A percentile compares a stretch with the other conserved stretches of the same genome.
Conservation (phyloP, 2,113 vertebrate species). For the Eolophus roseicapilla region DNA sequence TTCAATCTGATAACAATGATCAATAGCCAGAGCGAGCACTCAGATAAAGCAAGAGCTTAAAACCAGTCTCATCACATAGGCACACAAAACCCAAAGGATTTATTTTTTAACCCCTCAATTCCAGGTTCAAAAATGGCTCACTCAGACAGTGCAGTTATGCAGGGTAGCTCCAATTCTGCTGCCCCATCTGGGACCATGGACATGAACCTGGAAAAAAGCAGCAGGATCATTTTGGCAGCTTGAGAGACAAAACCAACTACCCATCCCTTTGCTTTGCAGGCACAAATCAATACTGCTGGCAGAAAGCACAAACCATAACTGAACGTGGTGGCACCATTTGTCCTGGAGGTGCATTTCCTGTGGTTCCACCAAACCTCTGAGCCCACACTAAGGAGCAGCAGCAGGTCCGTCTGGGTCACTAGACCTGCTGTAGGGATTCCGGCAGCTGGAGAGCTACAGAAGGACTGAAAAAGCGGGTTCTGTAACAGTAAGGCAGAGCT, state of each 20-base stretch:
- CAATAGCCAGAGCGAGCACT: not conserved
- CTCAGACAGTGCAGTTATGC: not conserved
- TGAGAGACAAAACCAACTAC: fast-evolving
- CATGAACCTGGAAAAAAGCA: fast-evolving
- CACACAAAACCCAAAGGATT: not conserved
- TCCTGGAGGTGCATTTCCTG: not conserved
- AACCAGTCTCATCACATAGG: not conserved
- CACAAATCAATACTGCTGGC: not conserved
- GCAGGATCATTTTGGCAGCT: not conserved
- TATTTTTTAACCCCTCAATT: not conserved
- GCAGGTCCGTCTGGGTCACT: not conserved
- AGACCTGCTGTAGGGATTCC: not conserved
- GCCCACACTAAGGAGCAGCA: fast-evolving
- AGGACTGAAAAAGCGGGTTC: not conserved
- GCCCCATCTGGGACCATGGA: fast-evolving
- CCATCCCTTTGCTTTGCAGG: not conserved
- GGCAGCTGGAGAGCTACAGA: not conserved
- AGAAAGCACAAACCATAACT: not conserved
- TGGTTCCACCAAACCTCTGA: fast-evolving
- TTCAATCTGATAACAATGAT: not conserved
- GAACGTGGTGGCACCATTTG: not conserved
- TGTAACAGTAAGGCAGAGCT: not conserved
- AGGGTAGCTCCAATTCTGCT: fast-evolving
- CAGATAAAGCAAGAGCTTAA: not conserved
- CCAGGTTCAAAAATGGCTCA: not conserved